Conservation (phyloP, 2,113 vertebrate species). For the Perca schrenkii region DNA sequence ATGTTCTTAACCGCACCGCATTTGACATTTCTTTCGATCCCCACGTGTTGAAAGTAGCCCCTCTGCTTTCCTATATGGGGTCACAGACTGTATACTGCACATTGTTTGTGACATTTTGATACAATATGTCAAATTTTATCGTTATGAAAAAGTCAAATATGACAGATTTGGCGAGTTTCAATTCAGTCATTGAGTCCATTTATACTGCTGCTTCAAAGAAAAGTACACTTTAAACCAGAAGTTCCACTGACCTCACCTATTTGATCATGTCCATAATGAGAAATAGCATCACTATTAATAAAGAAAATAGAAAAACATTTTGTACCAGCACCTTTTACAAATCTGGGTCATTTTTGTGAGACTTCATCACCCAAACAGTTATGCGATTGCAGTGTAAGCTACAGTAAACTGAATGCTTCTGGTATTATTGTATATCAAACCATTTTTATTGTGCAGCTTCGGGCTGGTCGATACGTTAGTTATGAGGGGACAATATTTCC, state of each 20-base stretch:
- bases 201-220: slow-evolving; percentile 17
- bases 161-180: not conserved
- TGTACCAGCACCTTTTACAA: not conserved
- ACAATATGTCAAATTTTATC: not conserved
- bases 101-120: slow-evolving; percentile 8
- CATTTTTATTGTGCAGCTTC: slow-evolving; percentile 40
- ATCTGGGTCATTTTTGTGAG: not conserved
- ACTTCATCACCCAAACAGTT: not conserved
- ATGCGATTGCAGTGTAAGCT: not conserved
- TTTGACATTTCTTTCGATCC: slow-evolving; percentile 10
- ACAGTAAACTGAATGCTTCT: slow-evolving; percentile 20
- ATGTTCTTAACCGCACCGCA: not conserved
- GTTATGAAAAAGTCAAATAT: not conserved
- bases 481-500: not conserved
- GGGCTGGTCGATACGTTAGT: slow-evolving; percentile 13
- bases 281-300: not conserved
- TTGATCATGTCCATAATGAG: not conserved
- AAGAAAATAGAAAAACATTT: not conserved
- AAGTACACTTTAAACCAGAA: not conserved
- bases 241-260: not conserved
- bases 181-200: not conserved
- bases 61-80: not conserved
- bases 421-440: slow-evolving; percentile 32
- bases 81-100: slow-evolving; percentile 3
- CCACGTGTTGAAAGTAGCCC: not conserved